These are phyloP conservation scores for Blastomussa wellsi DNA, from an alignment of 92 coral and sea anemone species.

Conservation along the genomic window DNA sequence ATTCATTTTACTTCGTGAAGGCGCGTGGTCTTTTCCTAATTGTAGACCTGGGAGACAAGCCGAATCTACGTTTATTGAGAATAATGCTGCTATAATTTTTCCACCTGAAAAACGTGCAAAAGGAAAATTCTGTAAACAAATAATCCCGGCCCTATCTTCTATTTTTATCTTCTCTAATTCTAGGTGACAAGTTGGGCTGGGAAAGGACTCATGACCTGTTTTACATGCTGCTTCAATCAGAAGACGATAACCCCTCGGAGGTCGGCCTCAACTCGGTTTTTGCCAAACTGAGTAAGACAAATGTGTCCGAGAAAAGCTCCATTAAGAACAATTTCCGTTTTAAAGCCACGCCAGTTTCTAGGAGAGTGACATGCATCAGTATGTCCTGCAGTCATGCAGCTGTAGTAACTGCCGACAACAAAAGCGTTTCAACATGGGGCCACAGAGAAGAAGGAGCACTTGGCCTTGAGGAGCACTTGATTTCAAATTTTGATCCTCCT, in stretches of 20 bases:
- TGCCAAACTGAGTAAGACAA: neutral
- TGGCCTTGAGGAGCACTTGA: slow-evolving; percentile 44
- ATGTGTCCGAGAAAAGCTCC: slow-evolving; percentile 2
- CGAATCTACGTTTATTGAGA: neutral
- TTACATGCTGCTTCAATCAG: slow-evolving; percentile 56
- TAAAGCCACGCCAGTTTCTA: slow-evolving; percentile 28
- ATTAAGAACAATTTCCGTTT: slow-evolving; percentile 33
- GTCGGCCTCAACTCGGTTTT: slow-evolving; percentile 53
- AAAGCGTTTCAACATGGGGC: slow-evolving; percentile 55
- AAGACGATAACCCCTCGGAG: slow-evolving; percentile 49
- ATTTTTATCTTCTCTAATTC: neutral
- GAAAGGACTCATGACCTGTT: slow-evolving; percentile 53
- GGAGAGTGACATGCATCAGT: slow-evolving; percentile 31
- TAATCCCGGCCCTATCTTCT: neutral
- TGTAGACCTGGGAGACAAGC: too few species aligned
- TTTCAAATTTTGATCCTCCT: slow-evolving; percentile 13
- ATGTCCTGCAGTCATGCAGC: slow-evolving; percentile 62
- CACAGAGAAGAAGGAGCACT: slow-evolving; percentile 52
- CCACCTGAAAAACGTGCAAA: neutral
- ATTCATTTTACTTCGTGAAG: too few species aligned
- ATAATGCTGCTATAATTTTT: too few species aligned
- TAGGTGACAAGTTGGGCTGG: slow-evolving; percentile 26
- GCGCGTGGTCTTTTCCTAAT: too few species aligned
- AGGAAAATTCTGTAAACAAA: neutral
- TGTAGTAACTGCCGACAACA: slow-evolving; percentile 19